phyloP scores from a whole-genome alignment of 2,797 vertebrate species.

The Dermochelys coriacea region DNA sequence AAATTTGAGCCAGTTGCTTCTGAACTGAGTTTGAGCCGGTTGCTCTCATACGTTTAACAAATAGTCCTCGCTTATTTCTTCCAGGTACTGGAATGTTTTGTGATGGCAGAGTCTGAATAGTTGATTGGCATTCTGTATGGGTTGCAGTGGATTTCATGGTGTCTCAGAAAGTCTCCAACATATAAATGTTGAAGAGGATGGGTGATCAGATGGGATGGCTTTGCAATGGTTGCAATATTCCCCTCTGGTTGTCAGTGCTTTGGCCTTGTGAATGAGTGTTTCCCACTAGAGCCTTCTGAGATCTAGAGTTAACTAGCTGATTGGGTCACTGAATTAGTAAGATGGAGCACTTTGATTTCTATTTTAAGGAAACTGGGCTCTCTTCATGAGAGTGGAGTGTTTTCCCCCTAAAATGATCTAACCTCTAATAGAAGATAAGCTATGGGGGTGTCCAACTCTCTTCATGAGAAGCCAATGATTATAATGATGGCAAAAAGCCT shows the following conservation, averaged over 20 bases:
- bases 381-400: not conserved
- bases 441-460: not conserved
- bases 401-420: not conserved
- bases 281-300: not conserved
- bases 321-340: not conserved
- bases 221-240: not conserved
- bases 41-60: too few relatives aligned
- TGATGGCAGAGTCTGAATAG: too few relatives aligned
- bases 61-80: too few relatives aligned
- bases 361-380: not conserved
- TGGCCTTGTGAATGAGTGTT: not conserved
- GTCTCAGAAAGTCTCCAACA: not conserved
- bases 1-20: not conserved
- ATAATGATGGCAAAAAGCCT: fast-evolving
- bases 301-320: not conserved
- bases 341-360: not conserved
- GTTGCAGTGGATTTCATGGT: not conserved
- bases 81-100: too few relatives aligned
- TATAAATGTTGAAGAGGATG: not conserved
- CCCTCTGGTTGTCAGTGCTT: not conserved
- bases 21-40: not conserved
- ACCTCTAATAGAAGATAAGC: not conserved
- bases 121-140: too few relatives aligned
- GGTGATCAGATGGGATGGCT: not conserved
- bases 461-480: not conserved